A percentile compares a stretch with the other conserved stretches of the same genome.
Evolutionary conservation across 2,797 vertebrate species (phyloP).

Genomic region (Helostoma temminkii): DNA sequence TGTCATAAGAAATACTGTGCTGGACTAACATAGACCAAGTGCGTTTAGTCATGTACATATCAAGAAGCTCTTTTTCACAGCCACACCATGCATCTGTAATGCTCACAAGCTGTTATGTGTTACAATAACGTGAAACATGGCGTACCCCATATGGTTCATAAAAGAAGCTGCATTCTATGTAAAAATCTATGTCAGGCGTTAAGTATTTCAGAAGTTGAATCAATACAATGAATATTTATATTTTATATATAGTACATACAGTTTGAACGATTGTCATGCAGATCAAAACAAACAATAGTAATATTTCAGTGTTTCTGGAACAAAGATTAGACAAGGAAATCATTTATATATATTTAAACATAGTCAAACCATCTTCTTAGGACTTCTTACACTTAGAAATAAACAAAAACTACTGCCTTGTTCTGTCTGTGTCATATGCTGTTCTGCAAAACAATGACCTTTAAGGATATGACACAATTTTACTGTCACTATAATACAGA

Average conservation of each 20-base stretch:
- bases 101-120: slow-evolving; percentile 23
- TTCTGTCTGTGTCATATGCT: slow-evolving; percentile 19
- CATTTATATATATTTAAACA: slow-evolving; percentile 5
- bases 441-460: slow-evolving; percentile 73
- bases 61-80: slow-evolving; percentile 42
- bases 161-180: slow-evolving; percentile 13
- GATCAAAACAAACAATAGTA: slow-evolving; percentile 31
- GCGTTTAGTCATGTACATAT: slow-evolving; percentile 26
- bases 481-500: slow-evolving; percentile 76
- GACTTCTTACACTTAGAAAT: not conserved
- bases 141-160: slow-evolving; percentile 29
- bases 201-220: slow-evolving; percentile 29
- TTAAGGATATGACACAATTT: slow-evolving; percentile 71
- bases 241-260: slow-evolving; percentile 37
- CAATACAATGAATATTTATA: slow-evolving; percentile 21
- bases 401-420: slow-evolving; percentile 46
- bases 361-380: not conserved
- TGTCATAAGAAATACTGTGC: slow-evolving; percentile 21
- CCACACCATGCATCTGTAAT: slow-evolving; percentile 10
- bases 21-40: slow-evolving; percentile 32
- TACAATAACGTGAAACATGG: slow-evolving; percentile 21
- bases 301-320: slow-evolving; percentile 40
- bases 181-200: not conserved
- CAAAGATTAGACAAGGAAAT: not conserved
- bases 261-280: slow-evolving; percentile 15